Base-by-base conservation (phyloP, 1,140 invertebrate species). In the Drosophila dunni region DNA sequence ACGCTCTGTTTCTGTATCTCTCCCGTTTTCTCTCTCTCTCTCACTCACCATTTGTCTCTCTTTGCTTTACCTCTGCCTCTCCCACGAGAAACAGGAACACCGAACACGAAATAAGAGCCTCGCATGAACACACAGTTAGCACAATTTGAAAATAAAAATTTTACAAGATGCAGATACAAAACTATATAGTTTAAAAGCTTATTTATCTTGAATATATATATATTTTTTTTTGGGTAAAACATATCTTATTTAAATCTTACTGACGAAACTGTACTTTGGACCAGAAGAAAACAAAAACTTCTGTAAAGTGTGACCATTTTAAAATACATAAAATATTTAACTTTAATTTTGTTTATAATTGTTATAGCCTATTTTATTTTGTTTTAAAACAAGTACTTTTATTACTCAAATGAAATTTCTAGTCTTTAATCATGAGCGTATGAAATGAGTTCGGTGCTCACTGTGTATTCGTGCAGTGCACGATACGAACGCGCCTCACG, bases 401-500 rank as follows among this genome's bases (percentile, higher is more conserved):
- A 29, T 29, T 38, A 38, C 7, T 38, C 2, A 10, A 38, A 9
- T 9, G 1, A 10, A 10, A 38, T 38, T 38, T 38, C 10, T 38
- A 9, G 36, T 8, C 15, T 54, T n/a, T 40, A 58, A 29, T 34
- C 42, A 38, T 9, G 9, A 8, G n/a, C 40, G 36, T 44, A 36
- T 29, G 9, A 24, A 61, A 36, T 38, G 40, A 29, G 48, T 38
- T 15, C 6, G 11, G 70, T 73, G 64, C 53, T 53, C 64, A 60
- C 63, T 68, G 48, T 68, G 64, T 68, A 54, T 73, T 73, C 70
- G 64, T 73, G 70, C 70, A 73, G 70, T 51, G 46, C 70, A 73
- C 70, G 70, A 69, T 50, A 63, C 65, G 78, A 81, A 66, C 63
- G 61, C 79, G 78, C 45, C 54, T 69, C 74, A 81, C 79, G 79